Evolutionary conservation across 1,140 invertebrate species (phyloP).

Genomic region (Lepeophtheirus salmonis): DNA sequence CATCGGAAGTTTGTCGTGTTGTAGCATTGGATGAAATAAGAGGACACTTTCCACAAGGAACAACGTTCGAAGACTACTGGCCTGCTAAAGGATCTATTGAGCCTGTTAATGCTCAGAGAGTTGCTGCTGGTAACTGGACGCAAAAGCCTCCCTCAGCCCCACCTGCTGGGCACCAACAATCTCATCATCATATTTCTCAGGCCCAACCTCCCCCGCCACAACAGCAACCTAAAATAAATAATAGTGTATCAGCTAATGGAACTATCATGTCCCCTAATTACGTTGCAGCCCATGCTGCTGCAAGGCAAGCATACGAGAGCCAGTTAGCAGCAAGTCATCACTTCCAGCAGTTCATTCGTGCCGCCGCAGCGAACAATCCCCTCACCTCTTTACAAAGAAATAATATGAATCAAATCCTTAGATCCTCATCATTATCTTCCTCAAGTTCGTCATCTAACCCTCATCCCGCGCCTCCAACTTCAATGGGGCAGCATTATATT

Average conservation of each 20-base stretch:
- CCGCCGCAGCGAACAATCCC: not conserved
- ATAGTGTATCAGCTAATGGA: not conserved
- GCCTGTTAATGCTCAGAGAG: conserved; percentile 16
- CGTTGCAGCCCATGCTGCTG: not conserved
- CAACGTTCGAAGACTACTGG: conserved; percentile 75
- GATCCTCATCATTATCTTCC: not conserved
- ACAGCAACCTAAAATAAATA: not conserved
- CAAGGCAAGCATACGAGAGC: not conserved
- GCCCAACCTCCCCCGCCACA: not conserved
- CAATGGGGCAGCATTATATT: not conserved
- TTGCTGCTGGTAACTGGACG: conserved; percentile 22
- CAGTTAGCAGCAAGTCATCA: not conserved
- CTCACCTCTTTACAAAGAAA: not conserved
- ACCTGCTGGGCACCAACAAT: not conserved
- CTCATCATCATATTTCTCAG: not conserved
- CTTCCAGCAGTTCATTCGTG: not conserved
- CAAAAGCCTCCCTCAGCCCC: conserved; percentile 22
- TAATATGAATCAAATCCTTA: not conserved
- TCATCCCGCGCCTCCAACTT: not conserved
- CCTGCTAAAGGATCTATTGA: conserved; percentile 29
- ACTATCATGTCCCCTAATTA: not conserved
- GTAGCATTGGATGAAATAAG: conserved; percentile 73
- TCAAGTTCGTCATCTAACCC: not conserved
- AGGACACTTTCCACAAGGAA: conserved; percentile 67
- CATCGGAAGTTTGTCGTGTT: conserved; percentile 64